phyloP scores from a whole-genome alignment of 92 coral and sea anemone species.

The Galaxea fascicularis region DNA sequence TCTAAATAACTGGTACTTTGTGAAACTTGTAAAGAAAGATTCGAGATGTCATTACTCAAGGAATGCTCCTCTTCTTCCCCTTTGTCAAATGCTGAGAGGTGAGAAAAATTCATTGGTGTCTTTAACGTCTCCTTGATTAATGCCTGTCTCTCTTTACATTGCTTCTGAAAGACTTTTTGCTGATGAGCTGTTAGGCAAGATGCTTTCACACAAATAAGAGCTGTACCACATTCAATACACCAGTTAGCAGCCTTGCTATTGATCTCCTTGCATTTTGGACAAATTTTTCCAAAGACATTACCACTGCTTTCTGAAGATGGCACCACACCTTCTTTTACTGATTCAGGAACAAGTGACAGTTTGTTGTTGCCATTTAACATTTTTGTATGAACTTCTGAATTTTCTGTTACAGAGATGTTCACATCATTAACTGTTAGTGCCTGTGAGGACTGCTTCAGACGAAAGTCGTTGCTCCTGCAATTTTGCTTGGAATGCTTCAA shows the following conservation, averaged over 20 bases:
- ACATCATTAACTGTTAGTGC: not conserved
- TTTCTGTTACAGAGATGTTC: not conserved
- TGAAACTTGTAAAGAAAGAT: slow-evolving; percentile 49
- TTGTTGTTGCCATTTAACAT: not conserved
- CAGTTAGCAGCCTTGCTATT: slow-evolving; percentile 87
- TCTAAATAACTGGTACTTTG: slow-evolving; percentile 48
- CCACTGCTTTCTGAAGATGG: slow-evolving; percentile 7
- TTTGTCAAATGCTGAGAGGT: slow-evolving; percentile 8
- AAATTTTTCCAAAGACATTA: slow-evolving; percentile 56
- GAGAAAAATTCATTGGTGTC: slow-evolving; percentile 21
- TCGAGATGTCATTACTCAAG: slow-evolving; percentile 50
- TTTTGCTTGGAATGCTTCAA: not conserved
- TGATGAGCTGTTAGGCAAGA: slow-evolving; percentile 60
- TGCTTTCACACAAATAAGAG: slow-evolving; percentile 69
- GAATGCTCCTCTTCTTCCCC: slow-evolving; percentile 24
- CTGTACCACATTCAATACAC: slow-evolving; percentile 95
- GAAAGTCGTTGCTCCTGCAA: not conserved
- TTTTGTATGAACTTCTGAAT: not conserved
- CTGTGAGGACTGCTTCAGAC: not conserved
- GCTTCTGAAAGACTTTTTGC: slow-evolving; percentile 62
- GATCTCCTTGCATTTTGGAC: slow-evolving; percentile 78
- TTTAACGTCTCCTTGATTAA: slow-evolving; percentile 68
- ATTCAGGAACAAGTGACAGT: not conserved
- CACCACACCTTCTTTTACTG: not conserved
- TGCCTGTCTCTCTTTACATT: slow-evolving; percentile 59